Evolutionary conservation across 2,797 vertebrate species (phyloP), one percentile per base, ranked within the genome.

Genomic region (Protonibea diacanthus): DNA sequence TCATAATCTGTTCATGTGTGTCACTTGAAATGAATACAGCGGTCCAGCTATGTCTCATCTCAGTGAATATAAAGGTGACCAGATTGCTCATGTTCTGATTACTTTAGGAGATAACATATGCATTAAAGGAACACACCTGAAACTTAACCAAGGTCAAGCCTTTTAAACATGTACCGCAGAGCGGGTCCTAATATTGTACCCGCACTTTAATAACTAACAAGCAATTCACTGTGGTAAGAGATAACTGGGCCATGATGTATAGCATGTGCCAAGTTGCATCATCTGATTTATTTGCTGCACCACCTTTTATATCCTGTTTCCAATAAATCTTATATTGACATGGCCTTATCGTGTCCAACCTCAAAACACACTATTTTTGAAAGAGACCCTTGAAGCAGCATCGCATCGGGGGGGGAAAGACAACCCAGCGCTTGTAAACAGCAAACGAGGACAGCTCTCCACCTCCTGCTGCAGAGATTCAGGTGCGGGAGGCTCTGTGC

Each of bases 241-340:
- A 93, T 89, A 92, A 88, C 25, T 6, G 29, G 6, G 63, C 78
- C 81, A 74, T 89, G 89, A 93, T 90, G 82, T 86, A 91, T 85
- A 65, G 80, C 75, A 20, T 20, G 61, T 74, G 85, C 69, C 85
- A 64, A 56, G 59, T 49, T 3, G 23, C 71, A 70, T 77, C 64
- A 77, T 70, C 68, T 52, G 73, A 74, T 83, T 84, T 78, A 49
- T 84, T 76, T 66, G 40, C 81, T 49, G 60, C 59, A 33, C 53
- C 63, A 44, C 66, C 57, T 86, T 78, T 80, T 82, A 79, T 82
- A 79, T 86, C 82, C 80, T 77, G 81, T 72, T 71, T 60, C 67
- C 58, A 81, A 85, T 89, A 81, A 84, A 91, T 93, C 91, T 87
- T 47, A 42, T 77, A 88, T 87, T 83, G 83, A 87, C 86, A 82